Conservation (phyloP, 2,797 vertebrate species). For the Pseudotriccus pelzelni region DNA sequence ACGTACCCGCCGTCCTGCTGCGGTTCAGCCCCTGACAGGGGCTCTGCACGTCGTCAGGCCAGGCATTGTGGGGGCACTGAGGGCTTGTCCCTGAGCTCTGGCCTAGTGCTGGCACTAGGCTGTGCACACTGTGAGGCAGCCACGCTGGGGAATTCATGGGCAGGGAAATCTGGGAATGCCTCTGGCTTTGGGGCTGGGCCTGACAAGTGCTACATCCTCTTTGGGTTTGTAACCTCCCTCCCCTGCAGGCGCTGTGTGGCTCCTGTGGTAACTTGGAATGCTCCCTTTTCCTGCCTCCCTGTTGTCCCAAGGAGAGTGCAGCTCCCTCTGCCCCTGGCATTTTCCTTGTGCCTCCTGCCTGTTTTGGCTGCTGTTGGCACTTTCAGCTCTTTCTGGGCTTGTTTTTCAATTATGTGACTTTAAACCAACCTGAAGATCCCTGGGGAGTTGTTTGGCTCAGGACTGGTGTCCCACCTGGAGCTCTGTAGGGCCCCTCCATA, state of each 20-base stretch:
- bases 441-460: background rate
- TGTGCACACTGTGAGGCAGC: background rate
- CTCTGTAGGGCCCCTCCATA: background rate
- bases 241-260: background rate
- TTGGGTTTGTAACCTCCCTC: background rate
- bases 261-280: accelerated
- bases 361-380: background rate
- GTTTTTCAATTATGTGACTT: background rate
- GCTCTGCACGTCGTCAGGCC: background rate
- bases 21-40: too few species aligned
- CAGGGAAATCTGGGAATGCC: background rate
- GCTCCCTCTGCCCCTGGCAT: background rate
- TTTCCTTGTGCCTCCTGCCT: background rate
- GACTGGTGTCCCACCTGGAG: background rate
- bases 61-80: accelerated
- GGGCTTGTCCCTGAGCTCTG: background rate
- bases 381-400: background rate
- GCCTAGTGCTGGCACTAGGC: background rate
- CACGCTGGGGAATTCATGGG: background rate
- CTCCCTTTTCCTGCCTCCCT: accelerated
- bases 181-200: background rate
- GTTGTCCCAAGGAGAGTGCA: accelerated
- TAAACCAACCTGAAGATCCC: background rate
- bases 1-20: background rate
- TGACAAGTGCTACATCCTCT: background rate